These are phyloP conservation scores for Eulemur rufifrons DNA, from an alignment of 2,113 vertebrate species.

Conservation along the genomic window DNA sequence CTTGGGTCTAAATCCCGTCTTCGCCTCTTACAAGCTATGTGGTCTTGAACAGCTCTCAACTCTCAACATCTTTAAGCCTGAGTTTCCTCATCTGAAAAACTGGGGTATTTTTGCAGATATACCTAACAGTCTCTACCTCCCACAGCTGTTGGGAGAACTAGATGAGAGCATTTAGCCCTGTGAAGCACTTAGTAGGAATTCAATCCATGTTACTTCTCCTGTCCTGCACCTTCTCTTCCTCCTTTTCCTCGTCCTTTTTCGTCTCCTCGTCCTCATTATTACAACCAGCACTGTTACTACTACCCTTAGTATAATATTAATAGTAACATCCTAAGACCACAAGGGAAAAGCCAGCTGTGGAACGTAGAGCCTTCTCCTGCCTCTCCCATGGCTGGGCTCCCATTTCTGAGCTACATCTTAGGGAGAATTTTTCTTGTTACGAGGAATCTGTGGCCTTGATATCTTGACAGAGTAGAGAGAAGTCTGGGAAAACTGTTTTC, in stretches of 20 bases:
- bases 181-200: background rate
- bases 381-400: background rate
- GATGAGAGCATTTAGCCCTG: background rate
- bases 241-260: rapidly evolving
- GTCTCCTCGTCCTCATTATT: background rate
- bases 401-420: background rate
- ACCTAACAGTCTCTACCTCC: background rate
- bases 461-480: background rate
- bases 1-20: background rate
- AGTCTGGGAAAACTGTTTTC: background rate
- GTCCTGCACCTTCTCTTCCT: background rate
- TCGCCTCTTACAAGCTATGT: background rate
- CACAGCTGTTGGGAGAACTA: background rate
- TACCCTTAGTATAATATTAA: background rate
- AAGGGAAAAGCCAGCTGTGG: background rate
- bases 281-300: background rate
- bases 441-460: background rate
- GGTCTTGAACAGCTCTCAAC: background rate
- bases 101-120: background rate
- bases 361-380: background rate
- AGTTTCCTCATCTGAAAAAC: constrained; percentile 28
- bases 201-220: background rate
- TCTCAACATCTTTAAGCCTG: background rate
- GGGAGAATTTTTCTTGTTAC: background rate
- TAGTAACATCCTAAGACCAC: background rate